Base-by-base conservation (phyloP, 2,888 invertebrate species). In the Pandemis corylana region DNA sequence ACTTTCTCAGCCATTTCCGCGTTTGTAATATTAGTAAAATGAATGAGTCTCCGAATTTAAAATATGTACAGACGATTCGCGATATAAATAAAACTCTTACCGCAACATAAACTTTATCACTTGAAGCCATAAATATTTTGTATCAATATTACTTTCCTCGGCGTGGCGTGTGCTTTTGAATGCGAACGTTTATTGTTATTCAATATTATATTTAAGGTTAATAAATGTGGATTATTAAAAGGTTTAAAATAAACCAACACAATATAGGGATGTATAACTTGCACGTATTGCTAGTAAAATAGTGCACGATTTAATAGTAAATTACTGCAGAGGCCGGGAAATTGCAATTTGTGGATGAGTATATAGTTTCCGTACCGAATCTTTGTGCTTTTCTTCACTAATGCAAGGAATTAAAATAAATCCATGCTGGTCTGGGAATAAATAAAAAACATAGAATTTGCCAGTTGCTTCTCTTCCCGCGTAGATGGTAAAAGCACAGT, bases 21-120 rank as follows among this genome's bases (percentile, higher is more conserved):
- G 28, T 36, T 36, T 36, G 2, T 49, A 56, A 15, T 56, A 15
- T 56, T 12, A 12, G 15, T n/a, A 36, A 36, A 20, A 36, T 36
- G 61, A 61, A 61, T 36, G 41, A 72, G 61, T 75, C 73, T 61
- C 44, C 46, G 51, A 72, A 64, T 75, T 70, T 74, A 69, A 75
- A 76, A 76, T 76, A 76, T 78, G 74, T 78, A 77, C 56, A 87
- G 85, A 83, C 87, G 83, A 87, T 90, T 88, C 87, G 87, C 79
- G 86, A 85, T 85, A 83, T 86, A 85, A 89, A 91, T 91, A 91
- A 90, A 90, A 90, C 88, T 91, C 90, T 91, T 91, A 89, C 91
- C 89, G 91, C 89, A 84, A 88, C 89, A 90, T 92, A 90, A 91
- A 91, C 81, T 90, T 91, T 90, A 91, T 91, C 90, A 91, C 90